Conservation (phyloP, 2,797 vertebrate species). For the Ctenopoma multispine region DNA sequence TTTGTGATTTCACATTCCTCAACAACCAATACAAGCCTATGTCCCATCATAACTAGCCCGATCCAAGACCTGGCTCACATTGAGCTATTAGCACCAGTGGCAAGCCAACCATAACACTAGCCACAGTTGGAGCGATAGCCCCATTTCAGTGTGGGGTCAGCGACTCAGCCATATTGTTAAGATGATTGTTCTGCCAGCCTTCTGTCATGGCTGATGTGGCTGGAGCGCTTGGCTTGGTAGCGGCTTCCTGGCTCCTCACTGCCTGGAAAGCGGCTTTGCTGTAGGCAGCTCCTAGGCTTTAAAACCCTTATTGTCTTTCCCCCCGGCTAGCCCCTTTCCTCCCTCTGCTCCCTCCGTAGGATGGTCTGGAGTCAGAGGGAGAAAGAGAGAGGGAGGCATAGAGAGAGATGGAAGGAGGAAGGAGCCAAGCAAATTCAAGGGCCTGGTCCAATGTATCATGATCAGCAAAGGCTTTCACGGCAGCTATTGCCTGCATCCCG, state of each 20-base stretch:
- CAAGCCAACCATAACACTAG: slow-evolving; percentile 72
- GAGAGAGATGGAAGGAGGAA: slow-evolving; percentile 52
- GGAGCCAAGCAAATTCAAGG: slow-evolving; percentile 74
- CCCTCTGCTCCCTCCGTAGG: slow-evolving; percentile 72
- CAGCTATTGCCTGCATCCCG: slow-evolving; percentile 74
- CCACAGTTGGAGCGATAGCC: slow-evolving; percentile 76
- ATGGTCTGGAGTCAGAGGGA: slow-evolving; percentile 72
- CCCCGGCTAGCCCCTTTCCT: slow-evolving; percentile 75
- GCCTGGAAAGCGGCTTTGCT: slow-evolving; percentile 88
- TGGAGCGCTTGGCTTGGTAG: slow-evolving; percentile 79
- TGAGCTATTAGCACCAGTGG: slow-evolving; percentile 77
- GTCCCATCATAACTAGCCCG: slow-evolving; percentile 47
- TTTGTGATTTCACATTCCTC: slow-evolving; percentile 73
- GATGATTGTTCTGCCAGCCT: slow-evolving; percentile 87
- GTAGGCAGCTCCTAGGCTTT: slow-evolving; percentile 86
- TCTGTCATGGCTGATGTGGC: slow-evolving; percentile 86
- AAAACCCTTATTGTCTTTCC: slow-evolving; percentile 86
- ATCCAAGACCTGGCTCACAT: slow-evolving; percentile 73
- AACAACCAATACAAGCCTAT: slow-evolving; percentile 64
- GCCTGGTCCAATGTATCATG: slow-evolving; percentile 82
- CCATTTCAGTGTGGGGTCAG: slow-evolving; percentile 81
- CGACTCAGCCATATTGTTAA: slow-evolving; percentile 86
- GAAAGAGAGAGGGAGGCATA: slow-evolving; percentile 66
- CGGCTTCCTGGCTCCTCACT: slow-evolving; percentile 74
- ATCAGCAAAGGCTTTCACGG: slow-evolving; percentile 81